A percentile compares a stretch with the other conserved stretches of the same genome.
Conservation (phyloP, 2,888 invertebrate genomes). For the Perdita meconis region DNA sequence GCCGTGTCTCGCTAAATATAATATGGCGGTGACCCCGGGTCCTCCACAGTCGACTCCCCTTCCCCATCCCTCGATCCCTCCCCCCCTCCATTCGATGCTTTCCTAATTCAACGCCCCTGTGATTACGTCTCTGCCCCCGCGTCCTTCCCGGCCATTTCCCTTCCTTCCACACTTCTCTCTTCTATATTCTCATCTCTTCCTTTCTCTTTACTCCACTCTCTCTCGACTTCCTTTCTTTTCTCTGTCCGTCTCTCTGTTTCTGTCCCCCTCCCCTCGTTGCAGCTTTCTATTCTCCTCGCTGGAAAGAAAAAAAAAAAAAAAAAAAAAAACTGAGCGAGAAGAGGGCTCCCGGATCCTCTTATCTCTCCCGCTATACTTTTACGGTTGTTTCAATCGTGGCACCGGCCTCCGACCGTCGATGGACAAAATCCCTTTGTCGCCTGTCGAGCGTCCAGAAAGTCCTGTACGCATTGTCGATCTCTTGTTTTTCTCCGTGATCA, state of each 20-base stretch:
- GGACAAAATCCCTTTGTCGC: not conserved
- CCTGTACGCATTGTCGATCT: not conserved
- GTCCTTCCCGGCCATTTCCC: conserved; percentile 45
- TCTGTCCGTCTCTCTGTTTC: not conserved
- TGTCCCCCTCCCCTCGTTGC: not conserved
- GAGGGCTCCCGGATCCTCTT: conserved; percentile 40
- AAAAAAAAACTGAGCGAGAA: conserved; percentile 47
- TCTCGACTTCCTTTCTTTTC: conserved; percentile 30
- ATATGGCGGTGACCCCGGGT: conserved; percentile 79
- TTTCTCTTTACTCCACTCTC: conserved; percentile 20
- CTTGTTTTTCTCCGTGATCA: not conserved
- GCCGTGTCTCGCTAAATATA: conserved; percentile 80
- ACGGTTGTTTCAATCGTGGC: conserved; percentile 14
- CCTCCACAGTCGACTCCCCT: conserved; percentile 65
- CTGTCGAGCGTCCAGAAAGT: not conserved
- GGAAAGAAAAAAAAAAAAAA: conserved; percentile 49
- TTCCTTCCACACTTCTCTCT: conserved; percentile 27
- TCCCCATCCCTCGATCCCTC: conserved; percentile 53
- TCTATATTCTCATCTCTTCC: conserved; percentile 30
- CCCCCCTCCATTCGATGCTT: conserved; percentile 65
- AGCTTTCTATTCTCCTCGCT: conserved; percentile 38
- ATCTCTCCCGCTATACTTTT: conserved; percentile 36
- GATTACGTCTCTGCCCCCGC: conserved; percentile 74
- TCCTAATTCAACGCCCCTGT: conserved; percentile 81
- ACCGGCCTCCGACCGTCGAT: not conserved